Percentiles rank a stretch among this genome's conserved stretches.
Evolutionary conservation across 2,888 invertebrate genomes (phyloP).

Genomic region (Pseudococcus viburni): DNA sequence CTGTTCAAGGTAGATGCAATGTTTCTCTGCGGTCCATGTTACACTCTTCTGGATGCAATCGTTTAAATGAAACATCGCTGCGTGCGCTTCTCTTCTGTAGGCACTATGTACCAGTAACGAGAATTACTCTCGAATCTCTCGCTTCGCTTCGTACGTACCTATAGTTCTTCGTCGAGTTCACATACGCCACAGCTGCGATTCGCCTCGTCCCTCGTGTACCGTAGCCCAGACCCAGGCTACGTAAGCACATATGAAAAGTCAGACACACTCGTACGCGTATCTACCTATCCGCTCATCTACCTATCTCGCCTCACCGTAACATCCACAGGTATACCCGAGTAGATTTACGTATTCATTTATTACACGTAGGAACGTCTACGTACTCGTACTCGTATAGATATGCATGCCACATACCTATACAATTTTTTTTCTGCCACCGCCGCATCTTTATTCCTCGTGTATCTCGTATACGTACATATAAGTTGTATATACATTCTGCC

Average conservation of each 20-base stretch:
- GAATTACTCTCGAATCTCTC: not conserved
- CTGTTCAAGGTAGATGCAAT: no score
- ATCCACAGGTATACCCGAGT: not conserved
- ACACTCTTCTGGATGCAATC: not conserved
- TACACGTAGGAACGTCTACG: not conserved
- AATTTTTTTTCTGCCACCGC: not conserved
- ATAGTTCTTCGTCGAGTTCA: no score
- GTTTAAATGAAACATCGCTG: conserved; percentile 17
- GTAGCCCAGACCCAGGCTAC: no score
- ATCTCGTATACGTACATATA: not conserved
- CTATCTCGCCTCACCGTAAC: not conserved
- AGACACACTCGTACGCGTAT: not conserved
- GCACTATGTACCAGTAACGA: no score
- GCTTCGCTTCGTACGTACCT: not conserved
- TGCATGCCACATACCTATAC: no score
- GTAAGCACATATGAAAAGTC: not conserved
- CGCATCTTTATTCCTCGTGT: not conserved
- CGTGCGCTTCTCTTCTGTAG: not conserved
- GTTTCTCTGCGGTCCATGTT: conserved; percentile 5
- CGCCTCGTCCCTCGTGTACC: no score
- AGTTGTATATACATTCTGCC: not conserved
- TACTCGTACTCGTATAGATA: no score
- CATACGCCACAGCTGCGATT: no score
- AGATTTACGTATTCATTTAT: not conserved
- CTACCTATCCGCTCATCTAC: not conserved